phyloP scores from a whole-genome alignment of 64 coral and sea anemone genomes.

The Dendronephthya gigantea region DNA sequence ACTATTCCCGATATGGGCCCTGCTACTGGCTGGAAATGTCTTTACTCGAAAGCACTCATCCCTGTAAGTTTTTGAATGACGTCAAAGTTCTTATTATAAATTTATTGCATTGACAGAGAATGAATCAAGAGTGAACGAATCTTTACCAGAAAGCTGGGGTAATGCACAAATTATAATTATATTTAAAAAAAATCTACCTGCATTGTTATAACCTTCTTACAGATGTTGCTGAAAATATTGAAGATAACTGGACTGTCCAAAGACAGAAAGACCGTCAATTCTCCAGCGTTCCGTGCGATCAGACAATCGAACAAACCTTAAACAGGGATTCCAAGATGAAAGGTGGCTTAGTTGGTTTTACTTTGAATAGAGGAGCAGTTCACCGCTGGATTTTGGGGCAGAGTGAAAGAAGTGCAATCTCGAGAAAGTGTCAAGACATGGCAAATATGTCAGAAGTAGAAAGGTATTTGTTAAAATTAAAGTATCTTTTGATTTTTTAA shows the following conservation, averaged over 20 bases:
- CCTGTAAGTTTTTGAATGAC: not conserved
- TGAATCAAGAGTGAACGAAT: not conserved
- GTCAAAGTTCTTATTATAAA: not conserved
- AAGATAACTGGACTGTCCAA: not conserved
- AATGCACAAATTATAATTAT: not conserved
- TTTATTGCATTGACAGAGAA: not conserved
- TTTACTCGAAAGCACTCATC: conserved; percentile 31
- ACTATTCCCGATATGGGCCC: conserved; percentile 47
- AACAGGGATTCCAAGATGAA: not conserved
- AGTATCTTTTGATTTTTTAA: not conserved
- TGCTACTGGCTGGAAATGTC: conserved; percentile 38
- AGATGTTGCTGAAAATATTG: not conserved
- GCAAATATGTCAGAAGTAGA: not conserved
- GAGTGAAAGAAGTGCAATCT: not conserved
- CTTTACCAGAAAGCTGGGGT: not conserved
- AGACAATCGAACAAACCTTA: not conserved
- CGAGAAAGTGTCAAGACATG: conserved; percentile 11
- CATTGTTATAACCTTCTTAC: not conserved
- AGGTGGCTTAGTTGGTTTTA: not conserved
- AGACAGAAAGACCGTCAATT: not conserved
- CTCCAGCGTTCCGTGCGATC: not conserved
- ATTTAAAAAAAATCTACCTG: not conserved
- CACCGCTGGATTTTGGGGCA: not conserved
- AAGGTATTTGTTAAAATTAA: not conserved
- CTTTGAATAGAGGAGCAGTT: not conserved